Percentiles rank a stretch among this genome's conserved stretches.
Conservation (phyloP, 2,888 invertebrate genomes). For the Oscheius sp. region DNA sequence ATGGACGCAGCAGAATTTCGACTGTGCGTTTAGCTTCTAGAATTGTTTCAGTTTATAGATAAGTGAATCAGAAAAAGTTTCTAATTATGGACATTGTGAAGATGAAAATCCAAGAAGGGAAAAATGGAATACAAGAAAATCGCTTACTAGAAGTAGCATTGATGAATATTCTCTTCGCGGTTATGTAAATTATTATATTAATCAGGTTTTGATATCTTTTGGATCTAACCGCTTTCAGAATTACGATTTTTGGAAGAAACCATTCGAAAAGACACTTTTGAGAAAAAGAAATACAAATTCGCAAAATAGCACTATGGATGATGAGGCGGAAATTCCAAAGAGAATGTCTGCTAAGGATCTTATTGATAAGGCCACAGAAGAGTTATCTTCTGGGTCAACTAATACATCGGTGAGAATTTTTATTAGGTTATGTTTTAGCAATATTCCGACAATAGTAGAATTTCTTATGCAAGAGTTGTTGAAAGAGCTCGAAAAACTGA, state of each 20-base stretch:
- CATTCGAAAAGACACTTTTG: background rate
- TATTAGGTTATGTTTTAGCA: background rate
- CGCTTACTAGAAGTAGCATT: background rate
- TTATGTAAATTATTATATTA: background rate
- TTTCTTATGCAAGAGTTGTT: constrained; percentile 5
- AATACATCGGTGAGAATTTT: background rate
- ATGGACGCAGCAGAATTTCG: background rate
- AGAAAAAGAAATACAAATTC: constrained; percentile 1
- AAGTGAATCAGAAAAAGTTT: too few relatives aligned
- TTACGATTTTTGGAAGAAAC: background rate
- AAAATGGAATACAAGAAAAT: background rate
- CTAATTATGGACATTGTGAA: background rate
- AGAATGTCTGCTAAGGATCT: background rate
- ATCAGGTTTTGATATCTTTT: background rate
- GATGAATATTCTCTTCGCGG: background rate
- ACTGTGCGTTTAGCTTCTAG: background rate
- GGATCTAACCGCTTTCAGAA: background rate
- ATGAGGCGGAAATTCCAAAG: background rate
- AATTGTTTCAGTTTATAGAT: too few relatives aligned
- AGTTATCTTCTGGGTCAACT: background rate
- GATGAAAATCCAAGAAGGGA: background rate
- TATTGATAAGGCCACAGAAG: constrained; percentile 6
- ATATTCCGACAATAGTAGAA: background rate
- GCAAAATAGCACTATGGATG: background rate
- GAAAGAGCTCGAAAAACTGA: background rate